Evolutionary conservation across 2,888 invertebrate genomes (phyloP).

Genomic region (Dione juno): DNA sequence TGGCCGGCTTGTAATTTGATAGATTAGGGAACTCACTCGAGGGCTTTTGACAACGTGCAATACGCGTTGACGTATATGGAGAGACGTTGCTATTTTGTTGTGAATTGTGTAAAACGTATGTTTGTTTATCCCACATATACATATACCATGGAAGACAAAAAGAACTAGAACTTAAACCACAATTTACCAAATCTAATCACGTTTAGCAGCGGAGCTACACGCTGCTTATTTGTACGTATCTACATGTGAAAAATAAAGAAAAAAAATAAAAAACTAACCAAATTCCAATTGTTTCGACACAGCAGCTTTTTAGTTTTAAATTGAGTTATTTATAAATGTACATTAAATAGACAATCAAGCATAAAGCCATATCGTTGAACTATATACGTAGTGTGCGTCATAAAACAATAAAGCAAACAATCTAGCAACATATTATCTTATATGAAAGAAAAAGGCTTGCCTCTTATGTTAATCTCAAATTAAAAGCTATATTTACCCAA

Average conservation of each 20-base stretch:
- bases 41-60: conserved; percentile 66
- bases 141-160: not conserved
- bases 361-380: too few species aligned
- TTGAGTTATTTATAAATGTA: too few species aligned
- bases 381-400: too few species aligned
- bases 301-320: too few species aligned
- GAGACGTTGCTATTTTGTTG: conserved; percentile 53
- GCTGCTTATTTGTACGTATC: too few species aligned
- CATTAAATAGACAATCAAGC: too few species aligned
- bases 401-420: too few species aligned
- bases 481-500: conserved; percentile 33
- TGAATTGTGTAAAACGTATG: not conserved
- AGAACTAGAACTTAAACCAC: not conserved
- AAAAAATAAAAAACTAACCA: too few species aligned
- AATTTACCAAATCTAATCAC: too few species aligned
- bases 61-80: conserved; percentile 70
- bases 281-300: too few species aligned
- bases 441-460: conserved; percentile 17
- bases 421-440: not conserved
- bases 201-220: too few species aligned
- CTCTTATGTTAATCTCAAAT: conserved; percentile 19
- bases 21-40: conserved; percentile 79
- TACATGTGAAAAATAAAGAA: too few species aligned
- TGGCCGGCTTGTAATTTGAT: conserved; percentile 81
- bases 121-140: not conserved